Evolutionary conservation across 2,113 vertebrate genomes (phyloP), one percentile per base, ranked within the genome.

Genomic region (Hiodon alosoides): DNA sequence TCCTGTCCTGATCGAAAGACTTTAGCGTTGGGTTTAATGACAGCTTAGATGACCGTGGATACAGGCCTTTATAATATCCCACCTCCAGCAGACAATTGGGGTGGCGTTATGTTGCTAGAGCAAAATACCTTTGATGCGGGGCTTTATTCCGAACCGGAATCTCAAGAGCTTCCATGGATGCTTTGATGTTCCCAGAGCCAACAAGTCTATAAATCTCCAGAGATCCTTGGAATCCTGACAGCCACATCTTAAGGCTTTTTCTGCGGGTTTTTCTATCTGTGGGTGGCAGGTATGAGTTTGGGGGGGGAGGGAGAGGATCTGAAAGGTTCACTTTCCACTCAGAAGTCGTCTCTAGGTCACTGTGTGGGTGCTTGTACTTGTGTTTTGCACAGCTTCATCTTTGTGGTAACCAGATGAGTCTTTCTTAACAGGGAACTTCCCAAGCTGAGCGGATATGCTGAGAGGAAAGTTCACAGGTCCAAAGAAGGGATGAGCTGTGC

Each of bases 401-500:
- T 9, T 10, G 17, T 57, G 52, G 7, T 47, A 72, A 60, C 57
- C 55, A 59, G 9, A 60, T 58, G 13, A 72, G 17, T 72, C 2
- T 64, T 10, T 72, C 31, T 72, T 52, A 60, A 10, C 11, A 47
- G 70, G 70, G 70, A 60, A 72, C 70, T 59, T 72, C 31, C 57
- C 57, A 48, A 16, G 17, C 31, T 47, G 57, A 48, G 57, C 60
- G 55, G 70, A 17, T 14, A 46, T 59, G 8, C 16, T 68, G 7
- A 59, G 17, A 71, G 54, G 4, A 47, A 55, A 57, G 64, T n/a
- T 47, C 8, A 7, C 17, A 67, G 14, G 0, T 71, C 69, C 57
- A 47, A 17, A 57, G 55, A 48, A 69, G 46, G 55, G 31, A 71
- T 31, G 50, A 71, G 16, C 55, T 17, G 48, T 31, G 31, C 46